Evolutionary conservation across 2,888 invertebrate species (phyloP), one percentile per base, ranked within the genome.

Genomic region (Tachina grossa): DNA sequence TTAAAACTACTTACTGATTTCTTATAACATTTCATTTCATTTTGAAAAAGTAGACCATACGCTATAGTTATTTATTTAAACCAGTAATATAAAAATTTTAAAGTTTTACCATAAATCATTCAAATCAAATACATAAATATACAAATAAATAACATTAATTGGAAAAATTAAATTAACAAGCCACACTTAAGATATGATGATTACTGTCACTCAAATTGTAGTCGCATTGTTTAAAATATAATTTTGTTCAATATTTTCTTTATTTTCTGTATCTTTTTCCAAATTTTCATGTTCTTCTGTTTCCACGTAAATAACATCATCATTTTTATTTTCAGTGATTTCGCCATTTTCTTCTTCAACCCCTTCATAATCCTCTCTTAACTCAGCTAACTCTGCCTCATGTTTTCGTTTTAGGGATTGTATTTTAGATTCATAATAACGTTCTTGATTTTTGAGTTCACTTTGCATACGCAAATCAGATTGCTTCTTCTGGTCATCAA

Each of bases 391-490:
- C 61, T 88, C 85, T 22, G 83, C 83, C 72, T 87, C 84, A 53
- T 88, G 85, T 59, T 87, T 84, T 1, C 89, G 87, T 55, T 88
- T 89, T 1, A 89, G 22, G 10, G 53, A 77, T 13, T 41, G 39
- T 59, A 92, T 92, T 88, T 88, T 88, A 0, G 88, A 88, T 22
- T 92, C 91, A 43, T 88, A 90, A 71, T 89, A 88, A 0, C 89
- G 88, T n/a, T 88, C 87, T 4, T 89, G 88, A 78, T 88, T 88
- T n/a, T 87, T 69, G 0, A 90, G 79, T 77, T 89, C 88, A 8
- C 88, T 89, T 19, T 89, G 86, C 19, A 88, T 69, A 4, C 87
- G 87, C 11, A 88, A 84, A 43, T 92, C 90, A 76, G 87, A 87
- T 39, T 87, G 85, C 9, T 88, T 88, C 4, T 89, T 84, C 19